Conservation (phyloP, 2,797 vertebrate species). For the Falco rusticolus region DNA sequence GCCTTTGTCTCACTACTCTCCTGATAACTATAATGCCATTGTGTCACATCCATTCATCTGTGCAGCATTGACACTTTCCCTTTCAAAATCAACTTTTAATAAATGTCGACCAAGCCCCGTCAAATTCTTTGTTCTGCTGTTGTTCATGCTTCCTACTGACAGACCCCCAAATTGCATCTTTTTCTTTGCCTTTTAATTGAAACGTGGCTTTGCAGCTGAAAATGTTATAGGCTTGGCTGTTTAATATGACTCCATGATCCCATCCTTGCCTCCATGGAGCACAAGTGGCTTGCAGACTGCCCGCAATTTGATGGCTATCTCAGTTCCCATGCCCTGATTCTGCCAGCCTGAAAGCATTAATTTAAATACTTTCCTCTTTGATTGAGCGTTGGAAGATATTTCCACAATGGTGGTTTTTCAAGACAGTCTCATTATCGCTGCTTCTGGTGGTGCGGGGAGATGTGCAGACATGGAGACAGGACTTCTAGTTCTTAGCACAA, state of each 20-base stretch:
- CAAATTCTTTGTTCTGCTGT: neutral
- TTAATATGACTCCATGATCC: neutral
- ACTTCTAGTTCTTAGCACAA: neutral
- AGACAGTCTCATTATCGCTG: neutral
- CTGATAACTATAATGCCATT: neutral
- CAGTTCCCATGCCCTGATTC: neutral
- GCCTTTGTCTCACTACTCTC: neutral
- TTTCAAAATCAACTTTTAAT: conserved; percentile 1
- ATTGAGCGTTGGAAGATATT: neutral
- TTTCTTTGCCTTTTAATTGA: neutral
- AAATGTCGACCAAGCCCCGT: neutral
- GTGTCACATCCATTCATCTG: neutral
- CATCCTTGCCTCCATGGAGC: neutral
- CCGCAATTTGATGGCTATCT: neutral
- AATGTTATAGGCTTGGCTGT: neutral
- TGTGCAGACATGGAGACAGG: neutral
- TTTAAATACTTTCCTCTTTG: neutral
- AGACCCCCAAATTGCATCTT: neutral
- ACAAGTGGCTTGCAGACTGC: neutral
- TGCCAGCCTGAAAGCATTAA: neutral
- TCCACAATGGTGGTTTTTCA: neutral
- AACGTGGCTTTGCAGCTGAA: neutral
- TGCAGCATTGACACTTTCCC: neutral
- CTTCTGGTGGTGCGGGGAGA: neutral
- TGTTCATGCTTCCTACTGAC: neutral